Base-by-base conservation (phyloP, 2,888 invertebrate genomes). In the Megastigmus dorsalis region DNA sequence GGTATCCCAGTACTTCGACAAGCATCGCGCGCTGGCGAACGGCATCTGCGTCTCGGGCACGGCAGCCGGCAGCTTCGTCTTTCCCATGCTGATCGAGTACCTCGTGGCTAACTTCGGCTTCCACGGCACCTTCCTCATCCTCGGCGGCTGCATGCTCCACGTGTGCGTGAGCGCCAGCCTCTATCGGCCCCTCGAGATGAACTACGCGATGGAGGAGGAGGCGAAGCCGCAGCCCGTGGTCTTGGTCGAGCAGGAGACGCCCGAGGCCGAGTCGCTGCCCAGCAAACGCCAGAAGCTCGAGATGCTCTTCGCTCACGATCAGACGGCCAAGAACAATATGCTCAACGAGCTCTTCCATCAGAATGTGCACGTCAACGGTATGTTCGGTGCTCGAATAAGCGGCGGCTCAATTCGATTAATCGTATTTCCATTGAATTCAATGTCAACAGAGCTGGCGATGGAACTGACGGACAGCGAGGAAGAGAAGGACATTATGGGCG, bases 21-120 rank as follows among this genome's bases (percentile, higher is more conserved):
- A 93, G 82, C 93, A 94, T 86, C 91, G 94, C 62, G 94, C 94
- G 0, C 83, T 95, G 76, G 95, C 95, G 0, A 95, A 95, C 83
- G 95, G 95, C 0, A 93, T 95, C 79, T 94, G 94, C 82, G 94
- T 94, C 74, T 94, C 94, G 50, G 95, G 95, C 76, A 94, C 94
- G 3, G 94, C 94, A 0, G 92, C 94, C 0, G 95, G 95, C 1
- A 94, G 94, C 83, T 94, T 95, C 82, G 93, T 95, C 2, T 91
- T 95, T 74, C 95, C 95, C 0, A 92, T 94, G 84, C 86, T 94
- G 55, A 93, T 95, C 30, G 93, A 94, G 81, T 91, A 91, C 69
- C 88, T 94, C 28, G 92, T 94, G 0, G 92, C 92, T 65, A 90
- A 90, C 78, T 94, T 93, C 77, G 94, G 94, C 4, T 90, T 94